These are phyloP conservation scores for Eulimnadia texana DNA, from an alignment of 1,140 invertebrate species.

Conservation along the genomic window DNA sequence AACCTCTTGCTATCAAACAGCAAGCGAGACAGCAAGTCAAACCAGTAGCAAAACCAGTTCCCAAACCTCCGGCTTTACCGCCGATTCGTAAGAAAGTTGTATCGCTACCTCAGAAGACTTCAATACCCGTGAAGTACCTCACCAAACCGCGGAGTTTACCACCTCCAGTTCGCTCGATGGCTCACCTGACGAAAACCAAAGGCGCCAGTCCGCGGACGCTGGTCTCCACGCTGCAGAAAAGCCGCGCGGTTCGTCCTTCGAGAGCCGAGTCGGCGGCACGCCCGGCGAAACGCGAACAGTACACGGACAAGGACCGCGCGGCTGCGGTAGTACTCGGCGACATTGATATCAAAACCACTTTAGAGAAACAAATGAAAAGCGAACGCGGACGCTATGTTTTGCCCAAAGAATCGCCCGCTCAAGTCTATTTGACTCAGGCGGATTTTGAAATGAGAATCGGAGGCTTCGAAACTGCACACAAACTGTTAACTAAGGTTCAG, in stretches of 20 bases:
- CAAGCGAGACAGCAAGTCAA: neutral
- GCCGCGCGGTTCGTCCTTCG: neutral
- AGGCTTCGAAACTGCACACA: slow-evolving; percentile 12
- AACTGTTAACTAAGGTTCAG: slow-evolving; percentile 13
- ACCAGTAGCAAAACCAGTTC: neutral
- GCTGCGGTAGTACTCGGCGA: slow-evolving; percentile 71
- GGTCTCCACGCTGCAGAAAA: neutral
- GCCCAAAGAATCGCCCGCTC: slow-evolving; percentile 14
- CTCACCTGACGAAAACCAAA: neutral
- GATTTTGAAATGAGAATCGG: slow-evolving; percentile 17
- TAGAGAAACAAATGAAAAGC: slow-evolving; percentile 17
- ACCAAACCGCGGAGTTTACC: neutral
- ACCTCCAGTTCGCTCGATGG: neutral
- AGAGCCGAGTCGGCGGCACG: neutral
- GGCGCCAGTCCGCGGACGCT: neutral
- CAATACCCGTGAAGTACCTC: neutral
- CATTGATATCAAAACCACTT: slow-evolving; percentile 52
- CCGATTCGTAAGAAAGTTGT: neutral
- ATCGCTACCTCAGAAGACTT: neutral
- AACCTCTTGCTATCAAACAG: neutral
- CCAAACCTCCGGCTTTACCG: neutral
- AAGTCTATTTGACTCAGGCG: slow-evolving; percentile 15
- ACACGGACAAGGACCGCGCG: slow-evolving; percentile 77
- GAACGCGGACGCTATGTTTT: slow-evolving; percentile 17
- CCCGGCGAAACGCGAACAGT: slow-evolving; percentile 39